Evolutionary conservation across 1,140 invertebrate genomes (phyloP).

Genomic region (Lordiphosa clarofinis): DNA sequence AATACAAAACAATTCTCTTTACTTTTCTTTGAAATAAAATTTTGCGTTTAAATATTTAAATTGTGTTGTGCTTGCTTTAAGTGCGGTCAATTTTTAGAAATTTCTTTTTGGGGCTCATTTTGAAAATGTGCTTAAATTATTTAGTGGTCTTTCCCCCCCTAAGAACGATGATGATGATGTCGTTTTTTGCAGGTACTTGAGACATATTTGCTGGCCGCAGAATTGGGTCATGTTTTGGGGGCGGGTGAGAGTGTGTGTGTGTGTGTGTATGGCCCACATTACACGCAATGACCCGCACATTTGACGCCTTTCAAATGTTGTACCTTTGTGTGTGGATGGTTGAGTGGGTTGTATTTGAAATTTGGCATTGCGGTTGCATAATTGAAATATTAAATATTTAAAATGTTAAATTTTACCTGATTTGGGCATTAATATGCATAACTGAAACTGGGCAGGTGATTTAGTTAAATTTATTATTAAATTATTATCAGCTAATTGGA

Average conservation of each 20-base stretch:
- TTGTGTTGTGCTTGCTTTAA: conserved; percentile 56
- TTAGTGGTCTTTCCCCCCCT: conserved; percentile 25
- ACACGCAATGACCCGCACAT: conserved; percentile 24
- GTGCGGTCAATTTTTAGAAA: conserved; percentile 70
- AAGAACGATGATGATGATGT: conserved; percentile 6
- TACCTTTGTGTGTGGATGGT: conserved; percentile 1
- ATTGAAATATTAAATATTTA: conserved; percentile 72
- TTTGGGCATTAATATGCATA: conserved; percentile 1
- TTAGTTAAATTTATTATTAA: background rate
- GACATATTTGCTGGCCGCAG: conserved; percentile 40
- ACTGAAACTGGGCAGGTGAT: background rate
- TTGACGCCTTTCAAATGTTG: conserved; percentile 4
- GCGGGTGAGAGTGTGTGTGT: background rate
- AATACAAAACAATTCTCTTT: too few relatives aligned
- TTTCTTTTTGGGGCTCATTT: conserved; percentile 59
- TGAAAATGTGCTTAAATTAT: conserved; percentile 56
- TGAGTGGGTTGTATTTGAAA: conserved; percentile 28
- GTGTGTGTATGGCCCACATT: conserved; percentile 38
- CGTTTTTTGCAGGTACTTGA: conserved; percentile 35
- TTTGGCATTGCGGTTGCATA: conserved; percentile 62
- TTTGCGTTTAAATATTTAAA: conserved; percentile 70
- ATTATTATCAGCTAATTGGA: too few relatives aligned
- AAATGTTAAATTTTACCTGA: conserved; percentile 32
- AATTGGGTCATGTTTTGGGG: conserved; percentile 13
- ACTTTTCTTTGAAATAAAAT: conserved; percentile 43